Evolutionary conservation across 2,888 invertebrate genomes (phyloP).

Genomic region (Hirtodrosophila histrioides): DNA sequence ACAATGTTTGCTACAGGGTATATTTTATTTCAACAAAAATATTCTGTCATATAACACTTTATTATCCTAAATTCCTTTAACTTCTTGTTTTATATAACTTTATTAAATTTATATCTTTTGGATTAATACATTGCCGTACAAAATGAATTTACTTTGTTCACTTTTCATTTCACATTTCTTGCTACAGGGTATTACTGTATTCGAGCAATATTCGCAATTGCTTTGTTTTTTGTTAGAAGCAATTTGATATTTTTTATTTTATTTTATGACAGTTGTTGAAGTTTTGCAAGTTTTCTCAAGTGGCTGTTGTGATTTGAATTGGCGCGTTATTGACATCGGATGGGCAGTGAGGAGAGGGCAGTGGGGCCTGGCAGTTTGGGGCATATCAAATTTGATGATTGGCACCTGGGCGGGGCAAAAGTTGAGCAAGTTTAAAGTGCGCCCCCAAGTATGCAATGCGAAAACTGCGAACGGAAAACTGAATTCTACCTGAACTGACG

Average conservation of each 20-base stretch:
- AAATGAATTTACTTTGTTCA: too few relatives aligned
- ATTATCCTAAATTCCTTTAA: too few relatives aligned
- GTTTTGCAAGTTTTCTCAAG: constrained; percentile 39
- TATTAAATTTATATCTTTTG: too few relatives aligned
- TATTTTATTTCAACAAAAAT: too few relatives aligned
- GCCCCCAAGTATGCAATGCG: constrained; percentile 43
- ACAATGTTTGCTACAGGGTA: too few relatives aligned
- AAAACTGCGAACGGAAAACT: constrained; percentile 5
- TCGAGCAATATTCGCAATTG: neutral
- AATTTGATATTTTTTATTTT: constrained; percentile 21
- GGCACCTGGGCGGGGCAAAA: constrained; percentile 51
- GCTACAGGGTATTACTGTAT: constrained; percentile 5
- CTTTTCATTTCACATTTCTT: too few relatives aligned
- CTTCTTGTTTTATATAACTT: too few relatives aligned
- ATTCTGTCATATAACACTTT: too few relatives aligned
- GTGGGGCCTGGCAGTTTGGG: constrained; percentile 17
- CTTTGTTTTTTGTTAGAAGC: neutral
- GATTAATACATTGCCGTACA: too few relatives aligned
- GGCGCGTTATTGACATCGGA: constrained; percentile 9
- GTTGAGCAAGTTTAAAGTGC: constrained; percentile 50
- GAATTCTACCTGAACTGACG: constrained; percentile 52
- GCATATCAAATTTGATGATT: constrained; percentile 60
- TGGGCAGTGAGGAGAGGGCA: neutral
- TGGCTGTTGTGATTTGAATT: constrained; percentile 49
- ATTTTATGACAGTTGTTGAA: constrained; percentile 58